phyloP scores from a whole-genome alignment of 2,888 invertebrate genomes.

The Nomada fabriciana region DNA sequence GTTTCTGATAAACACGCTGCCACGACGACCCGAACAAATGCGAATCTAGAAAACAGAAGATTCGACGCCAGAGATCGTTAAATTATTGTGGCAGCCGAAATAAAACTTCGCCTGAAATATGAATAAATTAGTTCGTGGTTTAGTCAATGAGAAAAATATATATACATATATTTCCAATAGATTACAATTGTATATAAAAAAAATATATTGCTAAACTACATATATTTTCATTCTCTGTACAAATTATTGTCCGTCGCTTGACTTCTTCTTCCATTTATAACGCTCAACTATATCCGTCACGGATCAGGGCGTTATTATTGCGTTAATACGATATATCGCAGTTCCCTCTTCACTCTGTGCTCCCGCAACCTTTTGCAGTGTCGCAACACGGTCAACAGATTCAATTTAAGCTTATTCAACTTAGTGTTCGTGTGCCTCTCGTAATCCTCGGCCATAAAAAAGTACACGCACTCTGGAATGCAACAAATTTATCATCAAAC shows the following conservation, averaged over 20 bases:
- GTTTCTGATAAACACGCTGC: conserved; percentile 65
- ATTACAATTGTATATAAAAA: not conserved
- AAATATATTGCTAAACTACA: not conserved
- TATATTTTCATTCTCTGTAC: not conserved
- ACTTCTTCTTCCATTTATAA: not conserved
- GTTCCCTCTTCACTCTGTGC: conserved; percentile 69
- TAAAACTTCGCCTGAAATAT: too few species aligned
- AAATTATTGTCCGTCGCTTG: not conserved
- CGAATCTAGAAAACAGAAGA: conserved; percentile 6
- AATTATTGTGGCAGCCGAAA: not conserved
- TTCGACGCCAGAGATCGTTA: not conserved
- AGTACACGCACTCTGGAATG: conserved; percentile 76
- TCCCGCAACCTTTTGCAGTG: conserved; percentile 79
- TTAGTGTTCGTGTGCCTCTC: conserved; percentile 74
- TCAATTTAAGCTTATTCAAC: conserved; percentile 79
- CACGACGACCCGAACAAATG: conserved; percentile 72
- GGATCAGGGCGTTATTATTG: conserved; percentile 22
- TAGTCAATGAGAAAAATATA: conserved; percentile 7
- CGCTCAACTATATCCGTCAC: not conserved
- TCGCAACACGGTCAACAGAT: conserved; percentile 78
- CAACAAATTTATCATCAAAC: not conserved
- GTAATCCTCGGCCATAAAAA: conserved; percentile 80
- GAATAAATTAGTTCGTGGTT: too few species aligned
- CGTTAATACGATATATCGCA: conserved; percentile 51
- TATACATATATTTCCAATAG: not conserved